phyloP scores from a whole-genome alignment of 1,140 invertebrate species.

The Procambarus virginalis region DNA sequence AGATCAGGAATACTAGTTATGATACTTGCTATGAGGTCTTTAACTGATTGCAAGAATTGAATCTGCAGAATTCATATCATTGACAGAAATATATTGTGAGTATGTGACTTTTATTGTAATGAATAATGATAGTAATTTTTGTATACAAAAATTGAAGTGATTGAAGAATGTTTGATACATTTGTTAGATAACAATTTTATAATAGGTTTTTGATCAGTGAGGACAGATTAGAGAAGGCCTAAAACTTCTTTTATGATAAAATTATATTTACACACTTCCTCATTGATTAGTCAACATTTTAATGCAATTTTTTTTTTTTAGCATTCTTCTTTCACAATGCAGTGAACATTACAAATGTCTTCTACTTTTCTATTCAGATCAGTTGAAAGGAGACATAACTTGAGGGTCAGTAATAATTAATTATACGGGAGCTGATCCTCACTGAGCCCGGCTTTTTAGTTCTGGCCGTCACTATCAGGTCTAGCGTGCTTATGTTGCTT shows the following conservation, averaged over 20 bases:
- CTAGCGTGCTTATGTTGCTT: background rate
- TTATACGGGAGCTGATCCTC: background rate
- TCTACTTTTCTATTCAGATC: background rate
- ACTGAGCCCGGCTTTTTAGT: background rate
- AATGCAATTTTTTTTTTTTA: background rate
- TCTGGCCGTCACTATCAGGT: background rate
- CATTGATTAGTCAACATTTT: background rate
- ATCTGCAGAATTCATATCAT: background rate
- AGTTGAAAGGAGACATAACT: background rate
- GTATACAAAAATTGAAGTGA: background rate
- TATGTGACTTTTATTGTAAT: background rate
- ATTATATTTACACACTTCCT: background rate
- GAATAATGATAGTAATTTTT: background rate
- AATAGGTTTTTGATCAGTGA: background rate
- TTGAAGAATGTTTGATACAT: background rate
- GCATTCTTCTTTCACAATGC: background rate
- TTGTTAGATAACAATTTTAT: background rate
- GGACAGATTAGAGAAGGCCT: background rate
- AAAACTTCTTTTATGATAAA: background rate
- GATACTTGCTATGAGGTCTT: background rate
- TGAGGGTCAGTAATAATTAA: background rate
- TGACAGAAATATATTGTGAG: background rate
- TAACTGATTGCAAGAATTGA: background rate
- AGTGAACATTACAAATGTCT: background rate
- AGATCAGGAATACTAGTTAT: constrained; percentile 18